Base-by-base conservation (phyloP, 2,113 vertebrate species). In the Delphinus delphis region DNA sequence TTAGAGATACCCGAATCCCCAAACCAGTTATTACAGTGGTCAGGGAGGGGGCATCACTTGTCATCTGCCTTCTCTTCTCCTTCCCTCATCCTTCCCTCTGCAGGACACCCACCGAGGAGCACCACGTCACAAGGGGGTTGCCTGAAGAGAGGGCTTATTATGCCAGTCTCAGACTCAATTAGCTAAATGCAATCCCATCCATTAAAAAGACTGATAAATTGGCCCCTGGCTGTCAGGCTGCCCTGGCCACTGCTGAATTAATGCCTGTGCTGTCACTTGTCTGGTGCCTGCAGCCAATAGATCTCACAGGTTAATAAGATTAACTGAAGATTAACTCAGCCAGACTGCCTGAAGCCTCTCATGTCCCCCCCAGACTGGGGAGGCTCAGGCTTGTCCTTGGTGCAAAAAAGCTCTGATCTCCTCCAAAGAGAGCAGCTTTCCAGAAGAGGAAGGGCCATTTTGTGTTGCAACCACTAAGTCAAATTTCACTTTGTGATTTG, bases 281-380 rank as follows among this genome's bases (percentile, higher is more conserved):
- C 58, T 95, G 96, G 93, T 25, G 53, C 77, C 71, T 92, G 47
- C 14, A 90, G 97, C 76, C 93, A 96, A 94, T 38, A 94, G 81
- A 97, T 97, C 93, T 90, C 92, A 93, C 53, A 94, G 63, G 91
- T 94, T 95, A 96, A 95, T 95, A 93, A 74, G 62, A 97, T 96
- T 92, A 96, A 96, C 90, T 96, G 26, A 62, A 92, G 84, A 92
- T 97, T 58, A 97, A 96, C 83, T 97, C 44, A 62, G 74, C 36
- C 33, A 44, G 81, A 92, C 71, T 93, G 65, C 41, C 68, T 89
- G 18, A 21, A 87, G 47, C 44, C 31, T 95, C 55, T n/a, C 71
- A 31, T 25, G 44, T 68, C 2, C 53, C 50, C 63, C 38, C 44
- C 15, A 93, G 82, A 95, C 38, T 58, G 81, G 65, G 63, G 65